phyloP scores from a whole-genome alignment of 35 echinoderm and acorn worm genomes.

The Apostichopus parvimensis region DNA sequence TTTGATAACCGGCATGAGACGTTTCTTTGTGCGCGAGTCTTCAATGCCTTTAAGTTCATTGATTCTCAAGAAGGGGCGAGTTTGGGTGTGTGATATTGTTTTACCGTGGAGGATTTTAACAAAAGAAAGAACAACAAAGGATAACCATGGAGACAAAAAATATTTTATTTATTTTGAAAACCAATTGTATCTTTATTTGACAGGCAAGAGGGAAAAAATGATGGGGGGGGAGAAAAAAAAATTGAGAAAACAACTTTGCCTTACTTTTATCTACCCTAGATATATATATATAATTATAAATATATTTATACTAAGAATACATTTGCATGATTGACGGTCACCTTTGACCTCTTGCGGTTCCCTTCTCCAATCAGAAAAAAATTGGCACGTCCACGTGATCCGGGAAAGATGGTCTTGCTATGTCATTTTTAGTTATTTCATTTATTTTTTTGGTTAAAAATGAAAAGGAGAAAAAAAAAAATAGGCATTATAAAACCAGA shows the following conservation, averaged over 20 bases:
- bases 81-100: no score
- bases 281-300: conserved; percentile 61
- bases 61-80: no score
- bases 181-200: conserved; percentile 42
- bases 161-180: conserved; percentile 12
- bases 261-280: conserved; percentile 39
- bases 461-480: background rate
- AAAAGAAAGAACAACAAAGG: background rate
- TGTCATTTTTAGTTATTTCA: conserved; percentile 5
- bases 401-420: conserved; percentile 6
- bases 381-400: conserved; percentile 35
- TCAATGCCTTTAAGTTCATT: no score
- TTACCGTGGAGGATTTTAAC: no score
- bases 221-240: background rate
- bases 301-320: conserved; percentile 64
- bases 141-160: background rate
- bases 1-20: no score
- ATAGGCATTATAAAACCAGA: conserved; percentile 35
- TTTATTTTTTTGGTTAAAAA: background rate
- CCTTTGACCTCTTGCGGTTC: conserved; percentile 20
- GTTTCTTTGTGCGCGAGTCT: no score
- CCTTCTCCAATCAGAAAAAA: conserved; percentile 14
- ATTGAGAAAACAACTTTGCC: conserved; percentile 34
- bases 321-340: conserved; percentile 58
- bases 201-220: conserved; percentile 41